phyloP scores from a whole-genome alignment of 2,113 vertebrate species.

The Phycodurus eques region DNA sequence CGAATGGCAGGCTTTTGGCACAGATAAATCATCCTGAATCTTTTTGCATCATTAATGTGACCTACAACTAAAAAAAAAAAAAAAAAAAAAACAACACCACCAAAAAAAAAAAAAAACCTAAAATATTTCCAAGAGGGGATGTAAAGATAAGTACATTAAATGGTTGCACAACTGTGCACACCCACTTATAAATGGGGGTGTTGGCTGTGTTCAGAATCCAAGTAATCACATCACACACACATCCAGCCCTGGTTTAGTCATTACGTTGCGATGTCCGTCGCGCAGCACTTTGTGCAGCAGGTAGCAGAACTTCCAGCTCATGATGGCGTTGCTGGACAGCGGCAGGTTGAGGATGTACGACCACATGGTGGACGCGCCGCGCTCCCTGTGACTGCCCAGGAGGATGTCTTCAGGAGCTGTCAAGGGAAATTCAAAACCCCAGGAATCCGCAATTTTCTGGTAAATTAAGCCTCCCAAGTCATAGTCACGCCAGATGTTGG shows the following conservation, averaged over 20 bases:
- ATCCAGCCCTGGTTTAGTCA: not conserved
- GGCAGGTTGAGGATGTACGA: conserved; percentile 84
- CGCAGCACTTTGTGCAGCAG: conserved; percentile 93
- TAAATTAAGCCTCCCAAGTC: not conserved
- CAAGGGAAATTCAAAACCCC: conserved; percentile 60
- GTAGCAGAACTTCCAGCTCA: conserved; percentile 98
- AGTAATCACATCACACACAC: no score
- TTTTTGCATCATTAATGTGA: no score
- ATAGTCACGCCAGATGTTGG: not conserved
- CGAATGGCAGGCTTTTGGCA: no score
- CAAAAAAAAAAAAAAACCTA: no score
- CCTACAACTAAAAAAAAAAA: no score
- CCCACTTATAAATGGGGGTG: no score
- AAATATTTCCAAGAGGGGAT: no score
- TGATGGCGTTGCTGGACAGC: conserved; percentile 86
- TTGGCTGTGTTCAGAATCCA: no score
- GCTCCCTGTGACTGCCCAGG: conserved; percentile 89
- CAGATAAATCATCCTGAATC: no score
- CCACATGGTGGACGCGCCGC: conserved; percentile 91
- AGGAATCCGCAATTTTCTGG: not conserved
- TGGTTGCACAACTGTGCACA: no score
- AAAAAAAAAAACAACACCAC: no score
- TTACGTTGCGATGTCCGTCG: conserved; percentile 86
- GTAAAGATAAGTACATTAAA: no score
- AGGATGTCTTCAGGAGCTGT: conserved; percentile 72